Base-by-base conservation (phyloP, 2,113 vertebrate species). In the Cinclus mexicanus region DNA sequence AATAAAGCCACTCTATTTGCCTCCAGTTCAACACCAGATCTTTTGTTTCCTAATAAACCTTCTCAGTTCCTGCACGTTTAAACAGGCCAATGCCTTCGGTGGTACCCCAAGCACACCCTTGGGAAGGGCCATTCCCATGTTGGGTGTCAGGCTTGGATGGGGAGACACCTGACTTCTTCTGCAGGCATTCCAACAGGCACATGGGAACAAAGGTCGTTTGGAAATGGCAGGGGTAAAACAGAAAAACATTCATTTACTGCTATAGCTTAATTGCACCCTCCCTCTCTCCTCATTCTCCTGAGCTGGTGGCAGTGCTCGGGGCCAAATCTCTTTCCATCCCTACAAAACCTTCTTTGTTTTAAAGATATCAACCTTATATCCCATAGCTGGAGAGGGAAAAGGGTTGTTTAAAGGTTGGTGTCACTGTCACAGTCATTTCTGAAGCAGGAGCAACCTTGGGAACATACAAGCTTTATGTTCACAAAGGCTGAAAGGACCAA, bases 201-300 rank as follows among this genome's bases (percentile, higher is more conserved):
- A n/a, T 41, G 31, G 61, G 60, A 96, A 55, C 87, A 97, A 86
- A 68, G 84, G 47, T 86, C 95, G 50, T 56, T 97, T 88, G 89
- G 69, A 98, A 77, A 93, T 75, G 75, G 79, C 86, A 85, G 28
- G 14, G 72, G 77, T 94, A 96, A 97, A 95, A 46, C 71, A 71
- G 26, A 89, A 95, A 97, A 95, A 71, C 70, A 80, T 90, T 93
- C 42, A 97, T 96, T 97, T 97, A 85, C 83, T 95, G 67, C 94
- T 89, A 15, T 0, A 92, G 80, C 84, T 84, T 95, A 93, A 95
- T 87, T 96, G 90, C 71, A 93, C 46, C 24, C 59, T 71, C 70
- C 65, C 81, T 35, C 24, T 56, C 18, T 35, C 22, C 35, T 61
- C 33, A 5, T 76, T 81, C 89, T 93, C 81, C 82, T 79, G 22